These are phyloP conservation scores for Catharus minimus DNA, from an alignment of 2,113 vertebrate genomes.

Conservation along the genomic window DNA sequence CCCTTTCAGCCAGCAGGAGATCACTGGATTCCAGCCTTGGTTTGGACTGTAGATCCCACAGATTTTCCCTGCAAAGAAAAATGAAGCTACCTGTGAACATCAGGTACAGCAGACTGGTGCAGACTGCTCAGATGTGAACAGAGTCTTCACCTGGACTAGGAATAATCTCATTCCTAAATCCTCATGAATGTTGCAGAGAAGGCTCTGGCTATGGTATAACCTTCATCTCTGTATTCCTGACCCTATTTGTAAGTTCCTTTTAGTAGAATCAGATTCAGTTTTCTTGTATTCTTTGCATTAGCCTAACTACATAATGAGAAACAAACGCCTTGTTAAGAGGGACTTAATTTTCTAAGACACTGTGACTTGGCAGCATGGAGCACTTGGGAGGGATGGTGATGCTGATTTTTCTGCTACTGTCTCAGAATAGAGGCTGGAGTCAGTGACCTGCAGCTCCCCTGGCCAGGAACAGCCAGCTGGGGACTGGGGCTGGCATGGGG, in stretches of 20 bases:
- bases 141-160: not conserved
- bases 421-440: not conserved
- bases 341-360: not conserved
- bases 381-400: not conserved
- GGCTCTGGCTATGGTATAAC: not conserved
- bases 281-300: constrained; percentile 19
- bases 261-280: not conserved
- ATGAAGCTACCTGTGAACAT: not conserved
- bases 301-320: not conserved
- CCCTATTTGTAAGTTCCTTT: not conserved
- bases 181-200: not conserved
- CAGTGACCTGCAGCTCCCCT: not conserved
- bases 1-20: not conserved
- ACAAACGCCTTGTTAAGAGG: not conserved
- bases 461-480: not conserved
- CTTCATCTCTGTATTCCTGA: not conserved
- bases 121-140: not conserved
- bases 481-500: not conserved
- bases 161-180: not conserved
- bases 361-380: constrained; percentile 17
- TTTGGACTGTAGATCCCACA: not conserved
- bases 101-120: not conserved
- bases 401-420: not conserved
- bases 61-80: not conserved
- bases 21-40: not conserved